Percentiles rank a stretch among this genome's conserved stretches.
Conservation (phyloP, 2,797 vertebrate species). For the Dicrostonyx torquatus region DNA sequence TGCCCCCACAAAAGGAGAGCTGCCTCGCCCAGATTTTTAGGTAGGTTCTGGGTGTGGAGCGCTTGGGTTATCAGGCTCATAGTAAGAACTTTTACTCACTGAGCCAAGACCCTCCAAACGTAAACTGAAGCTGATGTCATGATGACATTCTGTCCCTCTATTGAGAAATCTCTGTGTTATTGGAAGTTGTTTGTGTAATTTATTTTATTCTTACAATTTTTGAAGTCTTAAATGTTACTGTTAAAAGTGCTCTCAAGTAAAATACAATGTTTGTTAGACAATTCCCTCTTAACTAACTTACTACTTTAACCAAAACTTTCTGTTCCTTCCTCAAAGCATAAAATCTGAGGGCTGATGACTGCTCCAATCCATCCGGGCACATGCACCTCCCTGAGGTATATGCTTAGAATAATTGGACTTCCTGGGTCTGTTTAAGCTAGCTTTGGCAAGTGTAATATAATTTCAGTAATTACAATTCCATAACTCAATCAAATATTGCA, state of each 20-base stretch:
- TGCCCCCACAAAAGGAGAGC: background rate
- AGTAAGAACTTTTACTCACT: background rate
- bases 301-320: background rate
- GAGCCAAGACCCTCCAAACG: too few relatives aligned
- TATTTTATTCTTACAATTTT: slow-evolving; percentile 42
- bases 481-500: slow-evolving; percentile 53
- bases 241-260: slow-evolving; percentile 22
- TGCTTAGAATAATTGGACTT: slow-evolving; percentile 1
- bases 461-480: background rate
- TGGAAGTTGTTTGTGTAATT: background rate
- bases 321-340: background rate
- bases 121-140: background rate
- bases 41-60: background rate
- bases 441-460: slow-evolving; percentile 20
- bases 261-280: slow-evolving; percentile 2
- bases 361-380: background rate
- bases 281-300: background rate
- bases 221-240: background rate
- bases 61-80: background rate
- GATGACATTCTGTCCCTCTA: background rate
- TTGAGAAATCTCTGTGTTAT: background rate
- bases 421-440: background rate
- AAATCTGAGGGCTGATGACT: background rate
- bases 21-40: background rate
- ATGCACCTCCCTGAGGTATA: background rate